Evolutionary conservation across 2,888 invertebrate species (phyloP), one percentile per base, ranked within the genome.

Genomic region (Candidula unifasciata): DNA sequence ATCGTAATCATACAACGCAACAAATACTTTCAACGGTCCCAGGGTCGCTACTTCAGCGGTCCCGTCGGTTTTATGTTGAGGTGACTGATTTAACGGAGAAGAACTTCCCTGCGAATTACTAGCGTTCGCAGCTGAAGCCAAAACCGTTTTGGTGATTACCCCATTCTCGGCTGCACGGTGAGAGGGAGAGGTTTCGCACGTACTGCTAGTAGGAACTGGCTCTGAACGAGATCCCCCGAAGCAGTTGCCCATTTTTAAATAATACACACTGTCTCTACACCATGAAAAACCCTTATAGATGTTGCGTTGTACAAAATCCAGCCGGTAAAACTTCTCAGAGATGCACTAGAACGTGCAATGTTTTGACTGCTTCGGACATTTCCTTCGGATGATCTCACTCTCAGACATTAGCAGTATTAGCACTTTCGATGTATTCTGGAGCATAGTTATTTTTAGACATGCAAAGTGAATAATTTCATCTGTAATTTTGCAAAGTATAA

Each of bases 1-100:
- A 95, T 99, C 99, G 94, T 99, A 99, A 94, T 99, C 99, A 94
- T 99, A 99, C 85, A 99, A 95, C 83, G 99, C 99, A 86, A 99
- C 97, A 94, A 98, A 99, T 93, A 98, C 97, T 95, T 98, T 97
- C 89, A 86, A 78, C 71, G 84, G 87, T 5, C 89, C 86, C 0
- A 88, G 82, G 69, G 88, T 71, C 8, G 87, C 57, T 27, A 86
- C 86, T 77, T 85, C 83, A 64, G 54, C 76, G n/a, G 57, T 73
- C 52, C 85, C 78, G 24, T 86, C 85, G 68, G 82, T 74, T 77
- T 86, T 86, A 76, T 87, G 87, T 54, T 87, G 86, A n/a, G 87
- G 87, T 27, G 87, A 88, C 79, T 86, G 86, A 71, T 86, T 86
- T 60, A 85, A 80, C 24, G 87, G 85, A 30, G 87, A 86, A 37